These are phyloP conservation scores for Verasper variegatus DNA, from an alignment of 2,113 vertebrate genomes.

Conservation along the genomic window DNA sequence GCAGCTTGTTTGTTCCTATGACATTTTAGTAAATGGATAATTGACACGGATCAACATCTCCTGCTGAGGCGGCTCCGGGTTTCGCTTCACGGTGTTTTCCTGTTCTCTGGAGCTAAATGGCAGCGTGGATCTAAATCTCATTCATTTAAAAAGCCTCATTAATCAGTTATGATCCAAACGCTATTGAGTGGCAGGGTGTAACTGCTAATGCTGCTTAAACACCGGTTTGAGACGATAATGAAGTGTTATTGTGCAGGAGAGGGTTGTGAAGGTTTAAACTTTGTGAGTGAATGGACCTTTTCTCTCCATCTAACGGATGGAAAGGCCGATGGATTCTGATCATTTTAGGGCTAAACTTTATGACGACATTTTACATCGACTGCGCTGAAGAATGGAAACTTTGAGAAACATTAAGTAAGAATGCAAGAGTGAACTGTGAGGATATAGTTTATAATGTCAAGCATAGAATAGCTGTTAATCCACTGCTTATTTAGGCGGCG, in stretches of 20 bases:
- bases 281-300: not conserved
- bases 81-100: not conserved
- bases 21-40: not conserved
- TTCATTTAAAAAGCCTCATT: constrained; percentile 18
- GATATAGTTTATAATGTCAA: no score
- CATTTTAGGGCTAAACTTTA: no score
- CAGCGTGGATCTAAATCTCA: constrained; percentile 8
- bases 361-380: no score
- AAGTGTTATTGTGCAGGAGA: not conserved
- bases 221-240: not conserved
- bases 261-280: not conserved
- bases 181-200: not conserved
- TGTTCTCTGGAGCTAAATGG: not conserved
- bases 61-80: not conserved
- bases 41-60: not conserved
- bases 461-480: no score
- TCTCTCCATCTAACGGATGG: no score
- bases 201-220: not conserved
- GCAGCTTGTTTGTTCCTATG: no score
- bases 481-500: no score
- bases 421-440: no score
- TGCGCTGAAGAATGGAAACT: no score
- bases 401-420: no score
- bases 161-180: not conserved
- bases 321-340: no score